Evolutionary conservation across 2,797 vertebrate genomes (phyloP), one percentile per base, ranked within the genome.

Genomic region (Rhinophrynus dorsalis): DNA sequence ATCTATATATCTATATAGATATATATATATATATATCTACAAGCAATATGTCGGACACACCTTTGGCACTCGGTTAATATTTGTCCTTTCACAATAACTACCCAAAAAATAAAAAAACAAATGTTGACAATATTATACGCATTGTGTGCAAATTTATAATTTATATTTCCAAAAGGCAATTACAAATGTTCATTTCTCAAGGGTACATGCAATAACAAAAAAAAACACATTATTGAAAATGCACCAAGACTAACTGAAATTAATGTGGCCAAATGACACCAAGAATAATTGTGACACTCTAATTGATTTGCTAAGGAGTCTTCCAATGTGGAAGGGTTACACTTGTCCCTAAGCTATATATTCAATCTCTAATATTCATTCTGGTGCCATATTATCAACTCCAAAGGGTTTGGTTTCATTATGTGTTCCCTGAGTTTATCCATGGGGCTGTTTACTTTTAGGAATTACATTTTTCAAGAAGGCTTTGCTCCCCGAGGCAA

Each of bases 401-500:
- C 80, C 80, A 86, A 86, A 87, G 78, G 58, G 33, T 23, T 67
- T 76, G 26, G 67, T 69, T 76, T 62, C 70, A 80, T 85, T 84
- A 80, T 80, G 71, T 79, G 65, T 52, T 78, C 80, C 81, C 80
- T 86, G 38, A 80, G 81, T 78, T 82, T 87, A 83, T 84, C 89
- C 84, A 74, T 68, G 67, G 81, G 88, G 86, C 85, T 90, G 84
- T 95, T 95, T 93, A 86, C 90, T 92, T 90, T 90, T 77, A 83
- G 79, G 91, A 94, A 94, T 88, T 92, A 84, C 85, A 90, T 86
- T 84, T 81, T 81, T n/a, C n/a, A 85, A 80, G 86, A 85, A 69
- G 75, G 75, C 72, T 75, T 70, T 66, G 81, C 78, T 85, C 78
- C 86, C 84, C 77, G 74, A 80, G 84, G 81, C 82, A 84, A 83